Base-by-base conservation (phyloP, 1,140 invertebrate genomes). In the Micrasema longulum region DNA sequence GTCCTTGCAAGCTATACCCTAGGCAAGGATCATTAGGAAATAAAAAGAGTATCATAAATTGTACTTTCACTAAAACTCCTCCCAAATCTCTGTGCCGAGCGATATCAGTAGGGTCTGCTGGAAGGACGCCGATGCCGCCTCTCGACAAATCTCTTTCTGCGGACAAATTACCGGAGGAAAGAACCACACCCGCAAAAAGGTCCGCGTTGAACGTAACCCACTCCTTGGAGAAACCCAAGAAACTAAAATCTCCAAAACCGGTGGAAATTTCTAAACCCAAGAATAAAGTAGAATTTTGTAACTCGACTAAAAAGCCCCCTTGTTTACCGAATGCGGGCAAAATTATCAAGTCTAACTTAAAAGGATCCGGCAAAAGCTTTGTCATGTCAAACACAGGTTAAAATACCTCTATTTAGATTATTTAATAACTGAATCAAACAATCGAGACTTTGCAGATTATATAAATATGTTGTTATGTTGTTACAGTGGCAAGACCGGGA, bases 331-430 rank as follows among this genome's bases (percentile, higher is more conserved):
- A 80, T 50, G 80, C 79, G 48, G 74, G 77, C 12, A 82, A 81
- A 69, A 73, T 84, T 23, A 85, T 85, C 36, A 85, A 85, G 64
- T 85, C 83, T 5, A 85, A 79, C 73, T 67, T 85, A 62, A 85
- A 85, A 63, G 83, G 82, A 31, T 83, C 82, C 4, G 83, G 82
- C 41, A 85, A 85, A 75, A 84, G 83, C 71, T 85, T 85, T 64
- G 57, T 82, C 7, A 79, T 81, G 74, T 78, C 82, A 63, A 79
- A 82, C 9, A 78, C 47, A 20, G 31, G 60, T 75, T 76, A 82
- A 38, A n/a, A n/a, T n/a, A n/a, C n/a, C n/a, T n/a, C n/a, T n/a
- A n/a, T n/a, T n/a, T n/a, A n/a, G n/a, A n/a, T n/a, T n/a, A n/a
- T n/a, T n/a, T n/a, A n/a, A n/a, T n/a, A n/a, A n/a, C n/a, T n/a